Conservation (phyloP, 2,113 vertebrate species). For the Phyllostomus discolor region DNA sequence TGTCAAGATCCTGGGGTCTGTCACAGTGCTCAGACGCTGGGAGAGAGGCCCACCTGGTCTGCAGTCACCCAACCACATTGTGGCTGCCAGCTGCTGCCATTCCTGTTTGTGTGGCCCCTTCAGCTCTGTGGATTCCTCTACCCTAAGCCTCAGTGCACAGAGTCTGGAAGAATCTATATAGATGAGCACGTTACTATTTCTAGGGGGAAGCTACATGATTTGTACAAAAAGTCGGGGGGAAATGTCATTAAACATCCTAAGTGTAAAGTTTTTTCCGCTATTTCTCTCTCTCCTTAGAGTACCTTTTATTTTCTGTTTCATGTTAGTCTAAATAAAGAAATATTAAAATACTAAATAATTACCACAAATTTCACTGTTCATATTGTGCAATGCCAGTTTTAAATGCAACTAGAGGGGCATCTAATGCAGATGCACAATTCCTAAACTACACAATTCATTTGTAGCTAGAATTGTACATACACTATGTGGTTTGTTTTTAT, state of each 20-base stretch:
- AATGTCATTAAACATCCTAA: background rate
- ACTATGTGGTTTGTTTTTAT: background rate
- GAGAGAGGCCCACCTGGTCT: background rate
- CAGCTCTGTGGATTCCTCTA: no score
- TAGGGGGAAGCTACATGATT: background rate
- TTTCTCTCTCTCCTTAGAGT: background rate
- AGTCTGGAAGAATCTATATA: background rate
- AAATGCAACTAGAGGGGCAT: background rate
- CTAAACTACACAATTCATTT: background rate
- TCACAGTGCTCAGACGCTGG: background rate
- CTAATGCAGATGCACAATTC: background rate
- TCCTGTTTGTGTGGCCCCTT: background rate
- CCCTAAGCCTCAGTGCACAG: background rate
- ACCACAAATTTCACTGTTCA: background rate
- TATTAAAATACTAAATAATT: background rate
- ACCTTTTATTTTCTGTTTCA: conserved; percentile 10
- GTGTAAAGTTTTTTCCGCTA: background rate
- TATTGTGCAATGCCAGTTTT: background rate
- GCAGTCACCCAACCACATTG: background rate
- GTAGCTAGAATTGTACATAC: background rate
- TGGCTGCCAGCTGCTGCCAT: background rate
- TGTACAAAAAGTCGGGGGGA: background rate
- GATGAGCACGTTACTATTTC: background rate
- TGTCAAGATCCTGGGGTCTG: background rate
- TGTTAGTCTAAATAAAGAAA: background rate